These are phyloP conservation scores for Trachelus iudaicus DNA, from an alignment of 2,888 invertebrate genomes.

Conservation along the genomic window DNA sequence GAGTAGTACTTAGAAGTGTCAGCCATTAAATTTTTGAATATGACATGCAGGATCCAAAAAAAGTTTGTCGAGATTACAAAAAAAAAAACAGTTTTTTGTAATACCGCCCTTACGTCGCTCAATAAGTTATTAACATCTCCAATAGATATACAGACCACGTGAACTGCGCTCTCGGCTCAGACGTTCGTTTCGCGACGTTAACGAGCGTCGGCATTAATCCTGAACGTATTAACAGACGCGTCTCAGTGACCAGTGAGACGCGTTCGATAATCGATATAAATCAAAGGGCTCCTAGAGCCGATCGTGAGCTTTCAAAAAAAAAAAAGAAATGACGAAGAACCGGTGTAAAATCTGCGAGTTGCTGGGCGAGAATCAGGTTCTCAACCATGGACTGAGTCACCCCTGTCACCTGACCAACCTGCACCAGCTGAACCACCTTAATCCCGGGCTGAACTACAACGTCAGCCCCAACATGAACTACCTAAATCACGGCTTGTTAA, in stretches of 20 bases:
- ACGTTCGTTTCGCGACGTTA: background rate
- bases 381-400: slow-evolving; percentile 50
- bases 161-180: background rate
- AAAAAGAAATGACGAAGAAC: slow-evolving; percentile 48
- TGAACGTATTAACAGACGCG: background rate
- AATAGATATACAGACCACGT: background rate
- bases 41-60: too few relatives aligned
- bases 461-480: slow-evolving; percentile 45
- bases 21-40: too few relatives aligned
- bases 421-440: slow-evolving; percentile 49
- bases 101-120: background rate
- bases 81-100: too few relatives aligned
- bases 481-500: slow-evolving; percentile 51
- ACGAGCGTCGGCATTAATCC: background rate
- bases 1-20: too few relatives aligned
- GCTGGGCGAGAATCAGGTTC: slow-evolving; percentile 46
- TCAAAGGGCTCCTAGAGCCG: background rate
- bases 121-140: background rate
- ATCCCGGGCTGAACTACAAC: slow-evolving; percentile 37
- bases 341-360: slow-evolving; percentile 57
- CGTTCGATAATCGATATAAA: background rate
- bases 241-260: background rate
- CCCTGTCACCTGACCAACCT: slow-evolving; percentile 54
- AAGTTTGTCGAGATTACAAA: too few relatives aligned
- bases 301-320: background rate